These are phyloP conservation scores for Macrotus californicus DNA, from an alignment of 2,113 vertebrate genomes.

Conservation along the genomic window DNA sequence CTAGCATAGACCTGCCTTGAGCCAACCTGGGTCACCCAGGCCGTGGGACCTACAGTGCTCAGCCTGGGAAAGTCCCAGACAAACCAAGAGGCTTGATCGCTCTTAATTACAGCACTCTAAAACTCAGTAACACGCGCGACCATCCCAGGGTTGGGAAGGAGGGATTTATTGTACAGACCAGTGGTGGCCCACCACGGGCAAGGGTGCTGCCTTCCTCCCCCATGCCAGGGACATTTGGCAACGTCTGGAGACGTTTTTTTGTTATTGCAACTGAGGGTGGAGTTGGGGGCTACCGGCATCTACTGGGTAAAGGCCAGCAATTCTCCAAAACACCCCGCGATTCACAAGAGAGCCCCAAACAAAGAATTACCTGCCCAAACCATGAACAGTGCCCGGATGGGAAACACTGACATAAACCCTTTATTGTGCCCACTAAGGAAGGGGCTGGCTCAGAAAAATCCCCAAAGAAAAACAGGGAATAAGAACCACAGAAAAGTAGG, in stretches of 20 bases:
- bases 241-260: not conserved
- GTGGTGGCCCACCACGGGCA: not conserved
- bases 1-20: not conserved
- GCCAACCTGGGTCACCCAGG: not conserved
- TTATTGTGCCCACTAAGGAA: not conserved
- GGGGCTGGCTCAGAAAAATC: not conserved
- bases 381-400: not conserved
- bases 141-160: not conserved
- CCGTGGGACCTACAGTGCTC: not conserved
- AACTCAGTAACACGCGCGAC: not conserved
- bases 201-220: not conserved
- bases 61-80: not conserved
- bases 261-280: not conserved
- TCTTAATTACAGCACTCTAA: not conserved
- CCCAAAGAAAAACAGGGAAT: not conserved
- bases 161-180: not conserved
- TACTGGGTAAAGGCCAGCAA: not conserved
- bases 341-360: not conserved
- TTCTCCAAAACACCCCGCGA: not conserved
- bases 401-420: not conserved
- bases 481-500: not conserved
- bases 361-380: not conserved
- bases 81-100: not conserved
- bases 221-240: not conserved
- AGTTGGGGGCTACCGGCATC: not conserved